These are phyloP conservation scores for Tor tambroides DNA, from an alignment of 2,113 vertebrate genomes.

Conservation along the genomic window DNA sequence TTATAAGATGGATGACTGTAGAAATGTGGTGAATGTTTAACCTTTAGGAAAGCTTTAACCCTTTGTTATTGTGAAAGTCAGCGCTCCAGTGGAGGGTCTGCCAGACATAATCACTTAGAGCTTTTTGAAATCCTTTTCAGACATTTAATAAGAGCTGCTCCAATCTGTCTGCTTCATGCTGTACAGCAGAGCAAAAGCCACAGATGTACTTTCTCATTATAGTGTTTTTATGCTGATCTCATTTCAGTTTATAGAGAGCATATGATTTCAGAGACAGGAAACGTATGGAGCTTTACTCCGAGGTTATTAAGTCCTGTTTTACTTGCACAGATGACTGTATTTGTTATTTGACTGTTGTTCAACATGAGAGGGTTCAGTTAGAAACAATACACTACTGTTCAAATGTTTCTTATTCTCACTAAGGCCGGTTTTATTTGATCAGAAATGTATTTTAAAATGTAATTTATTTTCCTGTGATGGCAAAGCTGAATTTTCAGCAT, in stretches of 20 bases:
- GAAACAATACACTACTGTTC: not conserved
- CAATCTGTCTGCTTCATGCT: constrained; percentile 1
- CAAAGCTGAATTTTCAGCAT: not conserved
- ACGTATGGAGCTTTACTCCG: not conserved
- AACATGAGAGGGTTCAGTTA: not conserved
- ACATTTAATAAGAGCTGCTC: constrained; percentile 46
- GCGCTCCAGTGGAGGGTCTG: constrained; percentile 13
- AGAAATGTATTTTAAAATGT: not conserved
- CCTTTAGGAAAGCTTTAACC: constrained; percentile 39
- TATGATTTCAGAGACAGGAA: not conserved
- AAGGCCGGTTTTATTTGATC: too few species aligned
- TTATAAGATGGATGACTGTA: constrained; percentile 32
- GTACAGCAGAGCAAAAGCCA: constrained; percentile 5
- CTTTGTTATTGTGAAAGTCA: constrained; percentile 20
- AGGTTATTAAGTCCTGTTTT: not conserved
- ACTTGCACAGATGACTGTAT: not conserved
- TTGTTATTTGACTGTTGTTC: not conserved
- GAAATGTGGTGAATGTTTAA: constrained; percentile 45
- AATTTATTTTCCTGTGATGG: not conserved
- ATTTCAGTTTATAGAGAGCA: constrained; percentile 2
- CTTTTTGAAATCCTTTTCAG: constrained; percentile 43
- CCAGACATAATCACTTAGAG: constrained; percentile 30
- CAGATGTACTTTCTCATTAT: constrained; percentile 30
- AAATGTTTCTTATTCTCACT: not conserved
- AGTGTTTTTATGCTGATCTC: constrained; percentile 13